Conservation (phyloP, 2,797 vertebrate species). For the Cetoscarus ocellatus region DNA sequence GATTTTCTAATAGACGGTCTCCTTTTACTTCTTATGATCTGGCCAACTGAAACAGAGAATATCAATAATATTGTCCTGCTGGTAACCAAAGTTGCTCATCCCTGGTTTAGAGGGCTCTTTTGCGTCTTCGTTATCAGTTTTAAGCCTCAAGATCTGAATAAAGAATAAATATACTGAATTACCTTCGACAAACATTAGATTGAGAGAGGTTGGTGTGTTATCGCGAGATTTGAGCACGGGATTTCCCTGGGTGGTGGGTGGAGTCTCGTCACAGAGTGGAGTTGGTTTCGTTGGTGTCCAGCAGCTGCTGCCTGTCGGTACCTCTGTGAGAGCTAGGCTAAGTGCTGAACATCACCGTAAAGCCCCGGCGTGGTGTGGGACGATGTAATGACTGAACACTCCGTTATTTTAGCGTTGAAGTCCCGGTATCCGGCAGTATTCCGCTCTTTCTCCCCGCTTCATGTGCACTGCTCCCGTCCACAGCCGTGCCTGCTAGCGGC, state of each 20-base stretch:
- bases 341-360: conserved; percentile 41
- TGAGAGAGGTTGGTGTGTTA: conserved; percentile 3
- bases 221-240: conserved; percentile 76
- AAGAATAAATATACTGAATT: background rate
- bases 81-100: too few species aligned
- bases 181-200: background rate
- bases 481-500: conserved; percentile 33
- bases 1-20: too few species aligned
- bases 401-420: conserved; percentile 4
- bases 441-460: background rate
- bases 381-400: conserved; percentile 45
- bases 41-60: too few species aligned
- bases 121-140: too few species aligned
- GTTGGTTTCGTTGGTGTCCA: conserved; percentile 26
- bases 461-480: conserved; percentile 1
- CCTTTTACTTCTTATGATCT: too few species aligned
- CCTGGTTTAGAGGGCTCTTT: too few species aligned
- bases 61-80: too few species aligned
- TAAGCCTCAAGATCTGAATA: too few species aligned
- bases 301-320: conserved; percentile 24
- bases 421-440: conserved; percentile 1
- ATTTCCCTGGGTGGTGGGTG: conserved; percentile 66
- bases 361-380: background rate
- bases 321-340: conserved; percentile 36
- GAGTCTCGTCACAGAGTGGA: conserved; percentile 64